Evolutionary conservation across 2,797 vertebrate genomes (phyloP).

Genomic region (Hemibagrus guttatus): DNA sequence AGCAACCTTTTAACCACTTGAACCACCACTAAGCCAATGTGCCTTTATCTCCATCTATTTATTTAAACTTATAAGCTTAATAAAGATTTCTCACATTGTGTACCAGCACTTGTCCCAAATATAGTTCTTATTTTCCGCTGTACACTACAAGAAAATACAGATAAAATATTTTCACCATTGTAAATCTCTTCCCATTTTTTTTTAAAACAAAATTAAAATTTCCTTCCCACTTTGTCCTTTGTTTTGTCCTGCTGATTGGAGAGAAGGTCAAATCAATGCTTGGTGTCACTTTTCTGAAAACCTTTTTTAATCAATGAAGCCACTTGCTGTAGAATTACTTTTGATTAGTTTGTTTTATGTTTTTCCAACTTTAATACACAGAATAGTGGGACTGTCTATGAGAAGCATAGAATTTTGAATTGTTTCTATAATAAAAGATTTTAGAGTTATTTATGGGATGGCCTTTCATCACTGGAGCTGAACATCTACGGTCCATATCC

Average conservation of each 20-base stretch:
- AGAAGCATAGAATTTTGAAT: not conserved
- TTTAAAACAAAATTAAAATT: not conserved
- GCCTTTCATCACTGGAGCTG: not conserved
- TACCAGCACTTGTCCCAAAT: not conserved
- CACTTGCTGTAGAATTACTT: not conserved
- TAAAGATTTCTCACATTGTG: not conserved
- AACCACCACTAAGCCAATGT: too few species aligned
- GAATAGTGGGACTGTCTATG: not conserved
- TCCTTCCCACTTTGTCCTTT: not conserved
- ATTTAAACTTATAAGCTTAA: too few species aligned
- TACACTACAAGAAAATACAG: too few species aligned
- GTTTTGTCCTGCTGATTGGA: not conserved
- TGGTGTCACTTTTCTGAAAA: not conserved
- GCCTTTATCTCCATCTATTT: too few species aligned
- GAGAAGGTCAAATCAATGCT: not conserved
- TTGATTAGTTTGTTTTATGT: not conserved
- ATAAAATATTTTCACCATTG: not conserved
- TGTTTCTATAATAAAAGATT: not conserved
- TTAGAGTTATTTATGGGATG: not conserved
- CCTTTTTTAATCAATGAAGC: not conserved
- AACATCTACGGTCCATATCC: not conserved
- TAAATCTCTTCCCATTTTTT: not conserved
- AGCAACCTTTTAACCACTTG: too few species aligned
- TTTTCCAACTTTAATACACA: not conserved
- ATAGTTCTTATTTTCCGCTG: not conserved